Evolutionary conservation across 2,888 invertebrate genomes (phyloP).

Genomic region (Eupeodes latifasciatus): DNA sequence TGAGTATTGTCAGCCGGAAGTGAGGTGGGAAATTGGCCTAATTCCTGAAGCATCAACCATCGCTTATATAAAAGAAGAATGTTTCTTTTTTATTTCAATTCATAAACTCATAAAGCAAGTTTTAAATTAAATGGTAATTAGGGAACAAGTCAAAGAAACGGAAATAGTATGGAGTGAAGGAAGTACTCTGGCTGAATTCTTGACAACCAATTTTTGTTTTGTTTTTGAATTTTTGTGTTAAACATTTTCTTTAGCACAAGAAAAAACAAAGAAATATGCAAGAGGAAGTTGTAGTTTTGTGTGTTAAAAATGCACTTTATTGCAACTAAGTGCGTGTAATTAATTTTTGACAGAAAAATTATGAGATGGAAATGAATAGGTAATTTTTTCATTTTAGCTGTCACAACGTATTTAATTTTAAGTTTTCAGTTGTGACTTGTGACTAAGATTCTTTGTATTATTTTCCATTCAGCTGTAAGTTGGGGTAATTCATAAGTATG

Average conservation of each 20-base stretch:
- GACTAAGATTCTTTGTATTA: background rate
- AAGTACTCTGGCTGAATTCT: slow-evolving; percentile 25
- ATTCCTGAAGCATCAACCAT: slow-evolving; percentile 44
- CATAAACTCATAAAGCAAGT: slow-evolving; percentile 32
- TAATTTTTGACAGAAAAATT: slow-evolving; percentile 8
- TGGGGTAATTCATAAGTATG: too few species aligned
- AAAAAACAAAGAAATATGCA: background rate
- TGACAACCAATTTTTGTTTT: background rate
- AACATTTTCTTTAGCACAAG: background rate
- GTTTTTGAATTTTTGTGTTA: background rate
- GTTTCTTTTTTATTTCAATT: slow-evolving; percentile 15
- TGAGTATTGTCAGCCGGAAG: slow-evolving; percentile 56
- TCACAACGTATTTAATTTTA: background rate
- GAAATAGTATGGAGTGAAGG: slow-evolving; percentile 23
- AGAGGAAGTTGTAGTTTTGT: slow-evolving; percentile 31
- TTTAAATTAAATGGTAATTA: slow-evolving; percentile 58
- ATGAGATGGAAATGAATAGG: background rate
- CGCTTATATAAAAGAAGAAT: background rate
- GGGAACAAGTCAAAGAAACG: slow-evolving; percentile 38
- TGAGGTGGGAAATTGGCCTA: slow-evolving; percentile 65
- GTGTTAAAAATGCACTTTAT: slow-evolving; percentile 24
- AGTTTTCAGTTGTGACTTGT: background rate
- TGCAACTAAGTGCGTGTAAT: slow-evolving; percentile 10
- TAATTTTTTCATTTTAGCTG: background rate
- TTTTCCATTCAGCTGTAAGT: background rate